phyloP scores from a whole-genome alignment of 2,113 vertebrate genomes.

The Silurus asotus region DNA sequence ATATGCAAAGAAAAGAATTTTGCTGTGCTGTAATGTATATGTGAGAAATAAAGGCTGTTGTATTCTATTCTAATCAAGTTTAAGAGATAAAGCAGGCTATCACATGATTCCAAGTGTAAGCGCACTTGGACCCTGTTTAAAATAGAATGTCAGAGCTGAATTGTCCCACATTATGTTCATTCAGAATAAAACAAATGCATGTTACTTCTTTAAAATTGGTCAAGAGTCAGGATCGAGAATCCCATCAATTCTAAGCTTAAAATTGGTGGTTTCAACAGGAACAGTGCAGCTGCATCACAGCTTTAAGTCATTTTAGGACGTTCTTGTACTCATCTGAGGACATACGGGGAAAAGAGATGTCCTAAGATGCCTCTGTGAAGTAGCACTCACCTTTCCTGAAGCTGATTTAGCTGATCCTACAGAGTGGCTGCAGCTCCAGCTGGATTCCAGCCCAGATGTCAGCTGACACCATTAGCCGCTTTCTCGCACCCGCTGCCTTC shows the following conservation, averaged over 20 bases:
- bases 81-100: neutral
- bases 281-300: neutral
- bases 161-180: neutral
- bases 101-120: neutral
- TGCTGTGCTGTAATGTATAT: too few species aligned
- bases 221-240: neutral
- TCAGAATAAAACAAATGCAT: neutral
- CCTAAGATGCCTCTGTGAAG: slow-evolving; percentile 9
- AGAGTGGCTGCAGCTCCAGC: slow-evolving; percentile 24
- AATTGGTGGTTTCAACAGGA: neutral
- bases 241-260: neutral
- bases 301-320: neutral
- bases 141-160: too few species aligned
- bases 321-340: neutral
- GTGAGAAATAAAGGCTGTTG: too few species aligned
- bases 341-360: neutral
- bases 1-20: too few species aligned
- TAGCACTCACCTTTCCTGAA: slow-evolving; percentile 1
- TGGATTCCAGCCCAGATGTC: slow-evolving; percentile 32
- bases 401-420: slow-evolving; percentile 33
- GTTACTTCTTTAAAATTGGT: neutral
- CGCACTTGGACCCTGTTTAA: neutral
- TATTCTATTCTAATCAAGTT: neutral
- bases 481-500: slow-evolving; percentile 13
- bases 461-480: slow-evolving; percentile 40